Evolutionary conservation across 2,797 vertebrate species (phyloP).

Genomic region (Sebastes diaconus): DNA sequence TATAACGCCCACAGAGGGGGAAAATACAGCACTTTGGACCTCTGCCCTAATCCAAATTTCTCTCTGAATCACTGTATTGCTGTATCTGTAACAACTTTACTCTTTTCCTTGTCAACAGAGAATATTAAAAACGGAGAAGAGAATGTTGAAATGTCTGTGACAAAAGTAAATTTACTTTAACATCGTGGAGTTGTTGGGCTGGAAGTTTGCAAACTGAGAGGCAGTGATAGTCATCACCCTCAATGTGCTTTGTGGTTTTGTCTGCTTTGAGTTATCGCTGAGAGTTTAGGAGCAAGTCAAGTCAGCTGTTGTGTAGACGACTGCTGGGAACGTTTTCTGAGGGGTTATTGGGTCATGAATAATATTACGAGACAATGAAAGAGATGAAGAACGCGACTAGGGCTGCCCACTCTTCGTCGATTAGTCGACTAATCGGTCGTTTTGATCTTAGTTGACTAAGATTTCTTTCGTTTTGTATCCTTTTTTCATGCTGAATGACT

Average conservation of each 20-base stretch:
- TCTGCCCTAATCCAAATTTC: not conserved
- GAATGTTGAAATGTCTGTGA: not conserved
- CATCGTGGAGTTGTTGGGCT: not conserved
- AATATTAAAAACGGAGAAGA: not conserved
- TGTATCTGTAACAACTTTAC: slow-evolving; percentile 6
- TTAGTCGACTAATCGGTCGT: too few relatives aligned
- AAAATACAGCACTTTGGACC: slow-evolving; percentile 4
- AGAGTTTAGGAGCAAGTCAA: slow-evolving; percentile 38
- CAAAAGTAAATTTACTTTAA: slow-evolving; percentile 9
- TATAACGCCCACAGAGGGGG: slow-evolving; percentile 9
- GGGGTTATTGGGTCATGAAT: slow-evolving; percentile 9
- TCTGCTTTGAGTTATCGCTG: slow-evolving; percentile 62
- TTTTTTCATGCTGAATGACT: too few relatives aligned
- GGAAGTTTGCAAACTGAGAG: slow-evolving; percentile 26
- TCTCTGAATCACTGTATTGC: slow-evolving; percentile 13
- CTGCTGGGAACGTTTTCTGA: slow-evolving; percentile 14
- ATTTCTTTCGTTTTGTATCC: too few relatives aligned
- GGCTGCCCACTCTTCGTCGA: too few relatives aligned
- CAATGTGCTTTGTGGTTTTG: slow-evolving; percentile 15
- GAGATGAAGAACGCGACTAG: not conserved
- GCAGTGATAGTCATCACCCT: slow-evolving; percentile 30
- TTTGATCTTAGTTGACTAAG: accelerated
- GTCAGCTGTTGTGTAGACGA: slow-evolving; percentile 18
- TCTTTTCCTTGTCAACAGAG: not conserved
- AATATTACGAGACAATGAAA: not conserved